Evolutionary conservation across 2,113 vertebrate genomes (phyloP).

Genomic region (Saguinus imperator): DNA sequence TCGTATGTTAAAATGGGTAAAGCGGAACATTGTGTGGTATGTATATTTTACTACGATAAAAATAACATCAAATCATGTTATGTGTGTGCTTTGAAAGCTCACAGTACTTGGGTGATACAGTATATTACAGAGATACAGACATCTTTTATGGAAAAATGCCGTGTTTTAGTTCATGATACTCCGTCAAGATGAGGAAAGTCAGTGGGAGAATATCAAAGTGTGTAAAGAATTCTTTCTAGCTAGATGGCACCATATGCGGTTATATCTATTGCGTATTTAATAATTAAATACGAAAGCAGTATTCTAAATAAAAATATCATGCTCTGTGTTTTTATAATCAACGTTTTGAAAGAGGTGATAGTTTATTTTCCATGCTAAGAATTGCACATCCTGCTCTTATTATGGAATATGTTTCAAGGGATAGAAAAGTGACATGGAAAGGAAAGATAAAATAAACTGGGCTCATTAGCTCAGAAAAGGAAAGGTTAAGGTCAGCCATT

Average conservation of each 20-base stretch:
- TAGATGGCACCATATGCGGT: neutral
- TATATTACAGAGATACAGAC: neutral
- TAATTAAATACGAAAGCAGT: neutral
- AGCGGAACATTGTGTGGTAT: neutral
- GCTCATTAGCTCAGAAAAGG: neutral
- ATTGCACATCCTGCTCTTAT: neutral
- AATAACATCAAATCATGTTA: neutral
- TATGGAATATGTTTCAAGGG: neutral
- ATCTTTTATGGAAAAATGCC: neutral
- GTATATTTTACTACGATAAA: neutral
- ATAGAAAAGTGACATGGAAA: neutral
- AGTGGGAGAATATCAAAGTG: neutral
- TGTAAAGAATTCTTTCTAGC: neutral
- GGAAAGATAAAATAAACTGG: neutral
- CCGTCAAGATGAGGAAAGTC: neutral
- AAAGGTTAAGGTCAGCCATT: neutral
- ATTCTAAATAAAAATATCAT: neutral
- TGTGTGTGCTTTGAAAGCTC: neutral
- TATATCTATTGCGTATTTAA: constrained; percentile 20
- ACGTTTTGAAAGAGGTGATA: neutral
- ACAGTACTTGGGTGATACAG: neutral
- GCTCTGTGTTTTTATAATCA: neutral
- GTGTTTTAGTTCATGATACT: neutral
- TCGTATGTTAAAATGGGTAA: neutral
- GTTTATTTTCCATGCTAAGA: constrained; percentile 15